Evolutionary conservation across 2,113 vertebrate genomes (phyloP).

Genomic region (Tupaia chinensis): DNA sequence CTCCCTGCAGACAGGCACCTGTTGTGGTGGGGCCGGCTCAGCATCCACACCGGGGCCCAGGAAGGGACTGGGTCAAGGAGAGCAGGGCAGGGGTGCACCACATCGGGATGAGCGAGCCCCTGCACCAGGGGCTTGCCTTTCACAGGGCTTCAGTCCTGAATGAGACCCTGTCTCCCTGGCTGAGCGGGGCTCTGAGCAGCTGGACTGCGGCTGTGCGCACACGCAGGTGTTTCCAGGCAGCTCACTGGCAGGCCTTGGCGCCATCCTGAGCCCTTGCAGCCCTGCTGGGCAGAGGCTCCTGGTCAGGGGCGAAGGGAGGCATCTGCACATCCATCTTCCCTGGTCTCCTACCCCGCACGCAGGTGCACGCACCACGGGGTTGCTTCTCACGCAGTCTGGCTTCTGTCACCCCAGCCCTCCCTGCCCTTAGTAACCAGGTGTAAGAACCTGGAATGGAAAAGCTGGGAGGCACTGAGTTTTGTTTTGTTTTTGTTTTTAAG

Average conservation of each 20-base stretch:
- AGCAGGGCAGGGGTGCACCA: rapidly evolving
- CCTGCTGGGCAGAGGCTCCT: neutral
- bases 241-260: neutral
- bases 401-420: neutral
- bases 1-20: neutral
- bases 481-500: too few species aligned
- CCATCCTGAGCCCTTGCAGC: neutral
- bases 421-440: neutral
- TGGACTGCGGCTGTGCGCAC: neutral
- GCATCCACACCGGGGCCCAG: neutral
- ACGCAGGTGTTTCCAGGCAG: neutral
- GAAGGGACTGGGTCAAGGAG: neutral
- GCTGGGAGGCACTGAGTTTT: neutral
- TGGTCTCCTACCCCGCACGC: neutral
- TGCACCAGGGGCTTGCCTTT: neutral
- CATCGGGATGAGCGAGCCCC: neutral
- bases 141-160: neutral
- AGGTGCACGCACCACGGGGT: neutral
- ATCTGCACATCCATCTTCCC: neutral
- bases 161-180: neutral
- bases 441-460: neutral
- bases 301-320: neutral
- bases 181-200: neutral
- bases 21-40: neutral
- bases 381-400: neutral